phyloP scores from a whole-genome alignment of 2,113 vertebrate species.

The Verasper variegatus region DNA sequence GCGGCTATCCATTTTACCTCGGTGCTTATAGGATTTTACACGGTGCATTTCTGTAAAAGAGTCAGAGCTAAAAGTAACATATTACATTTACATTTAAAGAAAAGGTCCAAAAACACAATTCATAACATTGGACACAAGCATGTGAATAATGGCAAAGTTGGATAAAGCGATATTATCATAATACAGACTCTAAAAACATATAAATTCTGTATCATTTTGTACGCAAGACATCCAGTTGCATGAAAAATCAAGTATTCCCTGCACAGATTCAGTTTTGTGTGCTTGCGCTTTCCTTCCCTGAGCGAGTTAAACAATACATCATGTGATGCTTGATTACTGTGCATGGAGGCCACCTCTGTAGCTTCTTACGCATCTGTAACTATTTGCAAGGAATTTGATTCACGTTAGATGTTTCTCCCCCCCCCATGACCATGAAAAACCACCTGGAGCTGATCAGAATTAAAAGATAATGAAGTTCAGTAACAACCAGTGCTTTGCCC shows the following conservation, averaged over 20 bases:
- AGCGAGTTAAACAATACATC: slow-evolving; percentile 8
- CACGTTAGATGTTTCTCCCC: background rate
- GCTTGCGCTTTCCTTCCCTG: background rate
- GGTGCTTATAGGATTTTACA: background rate
- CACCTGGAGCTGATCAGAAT: background rate
- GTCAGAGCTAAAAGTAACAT: background rate
- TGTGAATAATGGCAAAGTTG: background rate
- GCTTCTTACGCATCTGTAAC: background rate
- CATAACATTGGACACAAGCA: background rate
- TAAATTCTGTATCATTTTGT: background rate
- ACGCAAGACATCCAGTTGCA: background rate
- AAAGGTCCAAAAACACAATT: background rate
- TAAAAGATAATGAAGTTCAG: background rate
- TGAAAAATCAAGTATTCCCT: background rate
- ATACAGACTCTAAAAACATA: background rate
- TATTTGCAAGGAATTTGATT: background rate
- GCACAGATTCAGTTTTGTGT: background rate
- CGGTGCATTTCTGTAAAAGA: background rate
- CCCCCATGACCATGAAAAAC: background rate
- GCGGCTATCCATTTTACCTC: background rate
- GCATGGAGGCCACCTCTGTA: background rate
- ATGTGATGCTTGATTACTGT: background rate
- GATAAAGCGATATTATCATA: background rate
- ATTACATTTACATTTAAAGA: background rate
- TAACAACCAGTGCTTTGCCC: background rate